These are phyloP conservation scores for Montipora capricornis DNA, from an alignment of 64 coral and sea anemone species.

Conservation along the genomic window DNA sequence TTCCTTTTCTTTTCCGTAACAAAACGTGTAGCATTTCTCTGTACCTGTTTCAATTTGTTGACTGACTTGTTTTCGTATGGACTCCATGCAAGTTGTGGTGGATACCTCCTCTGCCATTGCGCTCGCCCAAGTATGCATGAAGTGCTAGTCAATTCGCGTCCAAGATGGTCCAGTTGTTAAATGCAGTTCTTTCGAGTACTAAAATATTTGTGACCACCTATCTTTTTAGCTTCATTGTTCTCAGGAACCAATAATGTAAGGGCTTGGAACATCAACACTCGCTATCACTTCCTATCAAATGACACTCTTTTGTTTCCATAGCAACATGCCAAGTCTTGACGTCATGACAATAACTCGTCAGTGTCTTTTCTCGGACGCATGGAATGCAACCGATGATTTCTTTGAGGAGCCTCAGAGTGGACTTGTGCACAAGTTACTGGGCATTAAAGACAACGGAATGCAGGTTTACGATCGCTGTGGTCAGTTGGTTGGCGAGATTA, in stretches of 20 bases:
- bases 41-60: too few relatives aligned
- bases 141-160: background rate
- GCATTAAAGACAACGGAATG: background rate
- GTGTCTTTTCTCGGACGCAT: background rate
- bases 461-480: slow-evolving; percentile 27
- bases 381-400: slow-evolving; percentile 20
- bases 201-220: too few relatives aligned
- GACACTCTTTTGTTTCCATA: background rate
- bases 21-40: too few relatives aligned
- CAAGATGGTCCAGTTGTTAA: too few relatives aligned
- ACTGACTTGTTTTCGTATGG: too few relatives aligned
- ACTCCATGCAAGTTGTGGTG: too few relatives aligned
- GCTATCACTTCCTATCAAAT: background rate
- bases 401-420: background rate
- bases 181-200: too few relatives aligned
- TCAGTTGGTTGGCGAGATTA: background rate
- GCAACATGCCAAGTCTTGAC: slow-evolving; percentile 5
- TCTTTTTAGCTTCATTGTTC: too few relatives aligned
- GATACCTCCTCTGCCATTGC: too few relatives aligned
- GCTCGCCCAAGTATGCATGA: background rate
- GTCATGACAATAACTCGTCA: slow-evolving; percentile 16
- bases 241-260: too few relatives aligned
- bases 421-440: background rate
- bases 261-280: too few relatives aligned
- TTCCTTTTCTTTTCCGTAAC: too few relatives aligned